Percentiles rank a stretch among this genome's conserved stretches.
Evolutionary conservation across 2,888 invertebrate genomes (phyloP).

Genomic region (Ceriagrion tenellum): DNA sequence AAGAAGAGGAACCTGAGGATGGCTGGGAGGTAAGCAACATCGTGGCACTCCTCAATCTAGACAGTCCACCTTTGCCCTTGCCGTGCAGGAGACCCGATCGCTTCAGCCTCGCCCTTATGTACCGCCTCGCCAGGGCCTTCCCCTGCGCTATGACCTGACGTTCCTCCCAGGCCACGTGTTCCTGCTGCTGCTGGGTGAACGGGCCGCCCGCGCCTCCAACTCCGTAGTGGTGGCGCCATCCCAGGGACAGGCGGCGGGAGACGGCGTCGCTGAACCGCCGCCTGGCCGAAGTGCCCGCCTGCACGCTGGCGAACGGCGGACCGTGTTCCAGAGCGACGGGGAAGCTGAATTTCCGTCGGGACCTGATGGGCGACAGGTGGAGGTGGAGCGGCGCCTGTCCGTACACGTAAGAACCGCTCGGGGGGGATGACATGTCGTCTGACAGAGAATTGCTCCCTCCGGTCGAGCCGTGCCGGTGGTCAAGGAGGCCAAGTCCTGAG

Average conservation of each 20-base stretch:
- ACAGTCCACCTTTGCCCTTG: constrained; percentile 83
- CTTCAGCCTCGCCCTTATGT: constrained; percentile 80
- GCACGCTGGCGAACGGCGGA: constrained; percentile 71
- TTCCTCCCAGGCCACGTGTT: constrained; percentile 41
- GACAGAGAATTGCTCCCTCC: background rate
- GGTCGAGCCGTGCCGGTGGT: background rate
- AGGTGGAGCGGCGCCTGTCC: constrained; percentile 43
- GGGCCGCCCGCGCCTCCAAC: background rate
- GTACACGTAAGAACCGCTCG: background rate
- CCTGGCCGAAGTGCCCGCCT: constrained; percentile 76
- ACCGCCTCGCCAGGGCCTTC: constrained; percentile 87
- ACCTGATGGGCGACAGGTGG: constrained; percentile 25
- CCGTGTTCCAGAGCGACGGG: constrained; percentile 79
- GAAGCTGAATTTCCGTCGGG: constrained; percentile 81
- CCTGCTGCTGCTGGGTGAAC: constrained; percentile 46
- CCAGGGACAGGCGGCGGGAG: constrained; percentile 89
- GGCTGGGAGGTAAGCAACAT: constrained; percentile 73
- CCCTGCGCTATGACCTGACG: constrained; percentile 79
- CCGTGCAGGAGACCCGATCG: constrained; percentile 87
- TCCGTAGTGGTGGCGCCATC: constrained; percentile 73
- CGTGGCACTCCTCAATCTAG: constrained; percentile 83
- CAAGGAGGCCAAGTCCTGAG: constrained; percentile 39
- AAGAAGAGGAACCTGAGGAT: constrained; percentile 13
- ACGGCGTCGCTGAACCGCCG: constrained; percentile 88
- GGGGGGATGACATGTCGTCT: constrained; percentile 23